Percentiles rank a stretch among this genome's conserved stretches.
phyloP scores from a whole-genome alignment of 2,113 vertebrate genomes.

The Verasper variegatus region DNA sequence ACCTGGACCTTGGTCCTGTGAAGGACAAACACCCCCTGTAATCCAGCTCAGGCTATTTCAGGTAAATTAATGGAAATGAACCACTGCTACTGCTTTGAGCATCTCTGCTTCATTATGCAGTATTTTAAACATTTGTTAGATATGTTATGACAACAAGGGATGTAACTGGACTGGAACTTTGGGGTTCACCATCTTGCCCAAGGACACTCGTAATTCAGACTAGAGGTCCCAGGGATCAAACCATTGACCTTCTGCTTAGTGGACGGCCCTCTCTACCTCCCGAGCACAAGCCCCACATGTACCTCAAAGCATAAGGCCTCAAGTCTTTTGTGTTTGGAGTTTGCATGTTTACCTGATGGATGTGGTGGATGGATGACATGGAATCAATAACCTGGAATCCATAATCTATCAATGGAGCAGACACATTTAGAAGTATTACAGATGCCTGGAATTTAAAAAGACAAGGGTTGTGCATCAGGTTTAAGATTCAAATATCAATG shows the following conservation, averaged over 20 bases:
- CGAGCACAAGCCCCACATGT: too few species aligned
- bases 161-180: too few species aligned
- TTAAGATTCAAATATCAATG: neutral
- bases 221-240: too few species aligned
- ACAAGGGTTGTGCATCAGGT: neutral
- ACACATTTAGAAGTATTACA: neutral
- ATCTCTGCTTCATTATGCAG: too few species aligned
- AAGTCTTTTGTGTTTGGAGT: neutral
- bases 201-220: too few species aligned
- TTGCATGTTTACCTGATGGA: neutral
- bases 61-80: neutral
- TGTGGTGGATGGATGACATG: neutral
- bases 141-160: too few species aligned
- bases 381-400: neutral
- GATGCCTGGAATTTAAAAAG: neutral
- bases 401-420: neutral
- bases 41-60: conserved; percentile 1
- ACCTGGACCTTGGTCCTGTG: conserved; percentile 6
- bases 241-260: too few species aligned
- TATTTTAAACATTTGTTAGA: neutral
- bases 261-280: too few species aligned
- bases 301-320: too few species aligned
- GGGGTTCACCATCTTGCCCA: too few species aligned
- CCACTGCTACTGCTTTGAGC: neutral
- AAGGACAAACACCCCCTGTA: conserved; percentile 16